phyloP scores from a whole-genome alignment of 2,797 vertebrate genomes.

The Coendou prehensilis region DNA sequence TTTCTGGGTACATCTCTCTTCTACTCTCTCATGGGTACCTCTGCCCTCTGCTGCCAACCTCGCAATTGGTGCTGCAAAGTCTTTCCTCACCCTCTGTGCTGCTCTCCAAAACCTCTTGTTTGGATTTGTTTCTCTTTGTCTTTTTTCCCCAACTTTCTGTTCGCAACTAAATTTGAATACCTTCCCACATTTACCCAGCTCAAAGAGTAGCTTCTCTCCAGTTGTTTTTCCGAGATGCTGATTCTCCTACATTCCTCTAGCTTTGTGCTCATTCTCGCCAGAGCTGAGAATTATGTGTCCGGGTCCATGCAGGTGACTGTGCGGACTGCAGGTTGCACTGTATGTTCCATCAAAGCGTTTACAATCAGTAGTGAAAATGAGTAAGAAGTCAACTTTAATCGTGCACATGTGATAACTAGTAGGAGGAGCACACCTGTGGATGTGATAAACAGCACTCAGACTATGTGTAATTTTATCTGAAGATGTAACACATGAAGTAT shows the following conservation, averaged over 20 bases:
- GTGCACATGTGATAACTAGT: not conserved
- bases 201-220: no score
- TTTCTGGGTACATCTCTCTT: not conserved
- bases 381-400: not conserved
- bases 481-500: not conserved
- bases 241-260: not conserved
- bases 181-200: not conserved
- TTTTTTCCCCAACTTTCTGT: not conserved
- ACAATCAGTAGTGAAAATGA: not conserved
- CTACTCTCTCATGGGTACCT: not conserved
- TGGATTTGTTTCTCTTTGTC: not conserved
- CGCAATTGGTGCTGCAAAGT: not conserved
- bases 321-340: no score
- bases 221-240: not conserved
- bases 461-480: not conserved
- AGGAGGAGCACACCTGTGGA: not conserved
- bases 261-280: not conserved
- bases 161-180: not conserved
- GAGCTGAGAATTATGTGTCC: not conserved
- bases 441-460: no score
- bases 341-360: not conserved
- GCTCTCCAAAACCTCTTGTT: not conserved
- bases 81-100: not conserved
- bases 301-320: fast-evolving
- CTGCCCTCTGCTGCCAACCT: not conserved